Base-by-base conservation (phyloP, 2,113 vertebrate genomes). In the Sander vitreus region DNA sequence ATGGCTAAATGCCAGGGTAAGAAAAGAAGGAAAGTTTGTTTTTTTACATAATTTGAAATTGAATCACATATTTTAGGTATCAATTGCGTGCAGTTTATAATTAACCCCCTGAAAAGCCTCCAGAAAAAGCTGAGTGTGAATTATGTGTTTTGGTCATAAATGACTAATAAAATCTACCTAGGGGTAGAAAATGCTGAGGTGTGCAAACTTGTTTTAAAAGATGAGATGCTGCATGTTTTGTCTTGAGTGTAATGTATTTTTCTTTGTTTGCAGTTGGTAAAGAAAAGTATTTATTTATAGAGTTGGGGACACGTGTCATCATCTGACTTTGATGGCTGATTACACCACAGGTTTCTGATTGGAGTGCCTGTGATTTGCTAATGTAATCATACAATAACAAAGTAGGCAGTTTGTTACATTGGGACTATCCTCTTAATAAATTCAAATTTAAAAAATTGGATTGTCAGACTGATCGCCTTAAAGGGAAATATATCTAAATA, bases 371-470 rank as follows among this genome's bases (percentile, higher is more conserved):
- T 66, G 67, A 76, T 7, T 72, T 27, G 21, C 18, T 64, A 10
- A 76, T 58, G 12, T 59, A 59, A 73, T 83, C 63, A 64, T 11
- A 21, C 27, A 62, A 36, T 23, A 51, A 76, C 23, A 30, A 18
- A 60, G 18, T 14, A 59, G 21, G 53, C 2, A 21, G 36, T 23
- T 25, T 69, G 10, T 11, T 19, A n/a, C 18, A 27, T 6, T 25
- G 51, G 50, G 39, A 43, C 39, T 43, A 43, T 43, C 39, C 2
- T 43, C 11, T 43, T 43, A 43, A 9, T 43, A 43, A 43, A 43
- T 43, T 43, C 9, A 43, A 43, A 43, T 43, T 11, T 3, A 43
- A 43, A 43, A 43, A 43, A 27, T 6, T 23, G 59, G 36, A 45
- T 14, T 36, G 10, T 12, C 10, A 14, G 1, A 57, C 16, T 30